Evolutionary conservation across 2,113 vertebrate genomes (phyloP).

Genomic region (Naja naja): DNA sequence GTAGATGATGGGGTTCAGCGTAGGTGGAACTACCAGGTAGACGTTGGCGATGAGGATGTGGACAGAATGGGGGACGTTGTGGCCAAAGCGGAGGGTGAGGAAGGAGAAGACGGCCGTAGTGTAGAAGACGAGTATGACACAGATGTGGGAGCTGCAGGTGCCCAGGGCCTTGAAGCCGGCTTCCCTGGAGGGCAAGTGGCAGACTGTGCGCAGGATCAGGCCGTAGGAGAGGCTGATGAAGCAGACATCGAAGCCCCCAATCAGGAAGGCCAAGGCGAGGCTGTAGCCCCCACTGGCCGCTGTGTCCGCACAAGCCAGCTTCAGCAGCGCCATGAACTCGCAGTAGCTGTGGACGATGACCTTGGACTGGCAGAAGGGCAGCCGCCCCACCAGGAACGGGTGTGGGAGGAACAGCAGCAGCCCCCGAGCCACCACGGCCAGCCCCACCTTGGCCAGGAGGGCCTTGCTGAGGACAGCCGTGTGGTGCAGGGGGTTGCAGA

Average conservation of each 20-base stretch:
- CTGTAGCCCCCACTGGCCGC: not conserved
- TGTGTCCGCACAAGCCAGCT: not conserved
- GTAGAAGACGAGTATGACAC: not conserved
- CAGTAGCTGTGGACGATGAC: not conserved
- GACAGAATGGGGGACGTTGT: not conserved
- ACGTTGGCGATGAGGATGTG: not conserved
- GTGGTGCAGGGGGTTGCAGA: not conserved
- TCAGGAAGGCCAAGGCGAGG: not conserved
- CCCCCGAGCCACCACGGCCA: not conserved
- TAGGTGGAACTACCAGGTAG: not conserved
- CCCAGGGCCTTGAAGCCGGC: not conserved
- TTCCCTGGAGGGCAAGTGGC: not conserved
- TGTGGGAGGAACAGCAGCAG: not conserved
- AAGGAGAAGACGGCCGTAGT: not conserved
- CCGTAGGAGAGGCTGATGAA: not conserved
- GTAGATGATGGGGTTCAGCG: not conserved
- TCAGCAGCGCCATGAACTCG: not conserved
- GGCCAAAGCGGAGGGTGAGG: not conserved
- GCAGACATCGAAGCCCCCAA: not conserved
- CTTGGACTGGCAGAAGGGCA: not conserved
- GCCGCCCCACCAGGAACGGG: not conserved
- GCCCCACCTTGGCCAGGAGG: not conserved
- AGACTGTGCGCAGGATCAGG: not conserved
- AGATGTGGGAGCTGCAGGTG: not conserved
- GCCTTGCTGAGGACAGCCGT: not conserved